Conservation (phyloP, 1,140 invertebrate species). For the fruit fly (Drosophila melanogaster) region Release_6_plus_ISO1_MT NT_033777.3:30652501-30653000, state of each 20-base stretch:
- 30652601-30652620: conserved; percentile 48
- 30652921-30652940: conserved; percentile 81
- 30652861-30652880: conserved; percentile 68
- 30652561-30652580: conserved; percentile 58
- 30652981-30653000: conserved; percentile 15
- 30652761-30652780: background rate
- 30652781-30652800: conserved; percentile 1
- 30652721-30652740: conserved; percentile 37
- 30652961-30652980: conserved; percentile 42
- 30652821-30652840: conserved; percentile 68
- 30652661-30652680: conserved; percentile 84
- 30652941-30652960: conserved; percentile 45
- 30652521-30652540: conserved; percentile 65
- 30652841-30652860: conserved; percentile 51
- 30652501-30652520: conserved; percentile 73
- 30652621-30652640: conserved; percentile 74
- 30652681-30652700: conserved; percentile 76
- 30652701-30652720: conserved; percentile 55
- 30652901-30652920: conserved; percentile 81
- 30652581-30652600: conserved; percentile 81
- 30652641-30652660: conserved; percentile 84
- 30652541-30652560: conserved; percentile 71
- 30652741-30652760: conserved; percentile 9
- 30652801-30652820: conserved; percentile 35
- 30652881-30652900: conserved; percentile 64